Evolutionary conservation across 2,888 invertebrate species (phyloP), one percentile per base, ranked within the genome.

Genomic region (Drosophila dives): DNA sequence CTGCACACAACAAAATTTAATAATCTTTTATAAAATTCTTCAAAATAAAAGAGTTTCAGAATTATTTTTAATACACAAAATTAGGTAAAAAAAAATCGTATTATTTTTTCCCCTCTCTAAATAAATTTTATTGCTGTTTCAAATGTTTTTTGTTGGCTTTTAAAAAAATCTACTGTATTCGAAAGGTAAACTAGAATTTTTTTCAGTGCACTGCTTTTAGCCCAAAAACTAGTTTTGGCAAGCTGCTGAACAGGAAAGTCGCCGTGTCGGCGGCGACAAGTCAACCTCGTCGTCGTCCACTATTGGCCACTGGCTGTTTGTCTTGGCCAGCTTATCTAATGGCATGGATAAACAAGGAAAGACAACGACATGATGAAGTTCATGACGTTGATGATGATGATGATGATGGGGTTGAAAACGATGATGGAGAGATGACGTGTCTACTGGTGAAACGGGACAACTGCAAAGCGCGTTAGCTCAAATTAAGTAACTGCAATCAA

Each of bases 401-500:
- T 55, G 42, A 10, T 11, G 56, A 23, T 15, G 11, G 10, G 23
- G 45, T 23, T 42, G 26, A 20, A 45, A 61, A 17, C 40, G 62
- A 33, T 42, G 64, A 32, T 59, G 64, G 17, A 20, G 29, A 56
- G 20, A 56, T 56, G 56, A 56, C 33, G 49, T 62, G 32, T 53
- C 51, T 56, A 32, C 33, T 55, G 51, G 48, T 61, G 55, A 12
- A 86, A 75, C 71, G 73, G 71, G 50, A 75, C 65, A 80, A 72
- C 75, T 88, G 64, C 32, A 63, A 75, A 82, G 86, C 88, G 85
- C 88, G 89, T 85, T 85, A 86, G 77, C 88, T 87, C 75, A 85
- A 90, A 90, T 85, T 90, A 80, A 77, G 77, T 80, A 85, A 88
- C 88, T 88, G 86, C 83, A 84, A 84, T 89, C 84, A 75, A 70